Percentiles rank a stretch among this genome's conserved stretches.
Evolutionary conservation across 1,140 invertebrate species (phyloP).

Genomic region (Formica selysi): DNA sequence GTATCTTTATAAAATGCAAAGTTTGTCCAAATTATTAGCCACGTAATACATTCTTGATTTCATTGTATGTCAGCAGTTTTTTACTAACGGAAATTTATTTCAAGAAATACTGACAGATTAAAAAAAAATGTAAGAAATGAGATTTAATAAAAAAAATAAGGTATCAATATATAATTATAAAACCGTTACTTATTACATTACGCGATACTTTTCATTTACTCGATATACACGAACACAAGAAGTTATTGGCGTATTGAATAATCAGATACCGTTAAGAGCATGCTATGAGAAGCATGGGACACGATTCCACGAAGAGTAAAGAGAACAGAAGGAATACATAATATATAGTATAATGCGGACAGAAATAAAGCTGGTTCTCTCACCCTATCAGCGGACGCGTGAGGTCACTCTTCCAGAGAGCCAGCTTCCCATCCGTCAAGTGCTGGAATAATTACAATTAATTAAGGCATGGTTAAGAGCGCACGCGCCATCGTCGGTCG

Average conservation of each 20-base stretch:
- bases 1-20: constrained; percentile 32
- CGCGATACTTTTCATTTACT: not conserved
- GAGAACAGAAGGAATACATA: not conserved
- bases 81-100: constrained; percentile 5
- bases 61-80: not conserved
- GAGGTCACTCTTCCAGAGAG: constrained; percentile 85
- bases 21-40: not conserved
- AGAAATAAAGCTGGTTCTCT: constrained; percentile 66
- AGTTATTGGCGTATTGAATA: constrained; percentile 35
- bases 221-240: constrained; percentile 2
- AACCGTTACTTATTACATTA: not conserved
- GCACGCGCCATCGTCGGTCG: constrained; percentile 38
- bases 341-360: not conserved
- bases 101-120: not conserved
- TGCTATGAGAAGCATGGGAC: constrained; percentile 22
- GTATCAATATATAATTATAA: not conserved
- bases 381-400: constrained; percentile 82
- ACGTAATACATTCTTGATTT: constrained; percentile 34
- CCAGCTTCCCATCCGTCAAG: constrained; percentile 85
- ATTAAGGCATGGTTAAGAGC: constrained; percentile 76
- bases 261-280: constrained; percentile 47
- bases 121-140: not conserved
- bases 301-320: constrained; percentile 29
- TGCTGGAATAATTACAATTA: constrained; percentile 84
- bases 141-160: not conserved